These are phyloP conservation scores for Brachionus plicatilis DNA, from an alignment of 1,140 invertebrate species.

Conservation along the genomic window DNA sequence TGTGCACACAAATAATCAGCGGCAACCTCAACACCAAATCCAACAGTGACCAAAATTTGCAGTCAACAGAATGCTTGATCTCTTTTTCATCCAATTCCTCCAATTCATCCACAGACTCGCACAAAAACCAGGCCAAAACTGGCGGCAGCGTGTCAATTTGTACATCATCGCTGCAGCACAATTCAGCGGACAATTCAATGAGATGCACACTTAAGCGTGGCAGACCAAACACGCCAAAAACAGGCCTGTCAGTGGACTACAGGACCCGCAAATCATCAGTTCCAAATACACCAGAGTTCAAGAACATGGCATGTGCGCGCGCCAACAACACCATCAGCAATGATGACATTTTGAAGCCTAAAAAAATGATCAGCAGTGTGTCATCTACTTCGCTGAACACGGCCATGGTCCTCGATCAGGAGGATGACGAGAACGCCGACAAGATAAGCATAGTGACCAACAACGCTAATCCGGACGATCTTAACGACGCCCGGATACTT, in stretches of 20 bases:
- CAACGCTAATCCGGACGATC: not conserved
- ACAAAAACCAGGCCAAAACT: not conserved
- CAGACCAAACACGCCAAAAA: constrained; percentile 29
- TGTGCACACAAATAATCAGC: constrained; percentile 38
- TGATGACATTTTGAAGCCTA: not conserved
- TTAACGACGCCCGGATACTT: constrained; percentile 12
- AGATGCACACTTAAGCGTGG: constrained; percentile 27
- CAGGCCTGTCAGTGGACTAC: constrained; percentile 33
- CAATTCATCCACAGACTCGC: not conserved
- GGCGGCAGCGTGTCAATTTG: constrained; percentile 15
- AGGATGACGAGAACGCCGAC: constrained; percentile 29
- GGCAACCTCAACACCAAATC: constrained; percentile 11
- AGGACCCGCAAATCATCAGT: constrained; percentile 34
- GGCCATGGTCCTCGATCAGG: constrained; percentile 25
- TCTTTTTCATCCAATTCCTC: constrained; percentile 21
- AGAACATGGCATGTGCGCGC: not conserved
- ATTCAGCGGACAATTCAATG: not conserved
- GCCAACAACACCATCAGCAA: constrained; percentile 38
- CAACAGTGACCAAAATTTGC: not conserved
- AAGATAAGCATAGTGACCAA: constrained; percentile 22
- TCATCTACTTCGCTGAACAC: constrained; percentile 16
- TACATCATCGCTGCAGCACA: constrained; percentile 7
- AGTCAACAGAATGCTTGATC: not conserved
- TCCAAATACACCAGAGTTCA: constrained; percentile 30
- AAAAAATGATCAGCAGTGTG: not conserved